A percentile compares a stretch with the other conserved stretches of the same genome.
These are phyloP conservation scores for Elephas maximus DNA, from an alignment of 2,113 vertebrate genomes.

Conservation along the genomic window DNA sequence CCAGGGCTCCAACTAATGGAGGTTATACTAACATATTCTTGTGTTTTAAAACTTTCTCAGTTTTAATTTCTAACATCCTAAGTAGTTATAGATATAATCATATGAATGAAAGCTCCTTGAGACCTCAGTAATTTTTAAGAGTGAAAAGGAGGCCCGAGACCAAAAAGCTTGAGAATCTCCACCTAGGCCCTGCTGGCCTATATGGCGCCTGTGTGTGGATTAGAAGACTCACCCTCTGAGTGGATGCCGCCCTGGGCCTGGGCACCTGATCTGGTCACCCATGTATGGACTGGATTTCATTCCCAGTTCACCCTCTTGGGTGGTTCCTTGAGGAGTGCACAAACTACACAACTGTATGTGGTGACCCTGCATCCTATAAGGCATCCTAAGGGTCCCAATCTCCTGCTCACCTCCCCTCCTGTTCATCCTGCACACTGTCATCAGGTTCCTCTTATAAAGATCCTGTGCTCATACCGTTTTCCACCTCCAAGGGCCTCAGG, in stretches of 20 bases:
- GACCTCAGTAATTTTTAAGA: not conserved
- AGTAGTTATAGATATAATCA: not conserved
- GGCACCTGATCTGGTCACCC: not conserved
- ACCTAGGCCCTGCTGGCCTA: not conserved
- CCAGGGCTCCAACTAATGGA: not conserved
- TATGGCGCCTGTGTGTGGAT: rapidly evolving
- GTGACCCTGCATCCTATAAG: not conserved
- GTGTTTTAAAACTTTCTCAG: not conserved
- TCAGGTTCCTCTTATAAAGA: not conserved
- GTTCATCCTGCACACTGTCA: not conserved
- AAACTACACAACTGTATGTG: rapidly evolving
- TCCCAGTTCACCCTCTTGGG: not conserved
- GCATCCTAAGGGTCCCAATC: too few relatives aligned
- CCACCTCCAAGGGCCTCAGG: not conserved
- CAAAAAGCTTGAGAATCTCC: not conserved
- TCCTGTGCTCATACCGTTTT: not conserved
- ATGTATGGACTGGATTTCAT: not conserved
- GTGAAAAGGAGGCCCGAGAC: not conserved
- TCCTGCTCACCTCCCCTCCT: not conserved
- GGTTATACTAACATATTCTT: not conserved
- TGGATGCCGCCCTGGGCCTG: rapidly evolving
- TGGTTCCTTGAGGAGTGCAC: not conserved
- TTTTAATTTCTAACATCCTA: slow-evolving; percentile 16
- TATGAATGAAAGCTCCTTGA: not conserved
- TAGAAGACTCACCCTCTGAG: not conserved